Percentiles rank a stretch among this genome's conserved stretches.
Evolutionary conservation across 2,113 vertebrate species (phyloP).

Genomic region (Lathamus discolor): DNA sequence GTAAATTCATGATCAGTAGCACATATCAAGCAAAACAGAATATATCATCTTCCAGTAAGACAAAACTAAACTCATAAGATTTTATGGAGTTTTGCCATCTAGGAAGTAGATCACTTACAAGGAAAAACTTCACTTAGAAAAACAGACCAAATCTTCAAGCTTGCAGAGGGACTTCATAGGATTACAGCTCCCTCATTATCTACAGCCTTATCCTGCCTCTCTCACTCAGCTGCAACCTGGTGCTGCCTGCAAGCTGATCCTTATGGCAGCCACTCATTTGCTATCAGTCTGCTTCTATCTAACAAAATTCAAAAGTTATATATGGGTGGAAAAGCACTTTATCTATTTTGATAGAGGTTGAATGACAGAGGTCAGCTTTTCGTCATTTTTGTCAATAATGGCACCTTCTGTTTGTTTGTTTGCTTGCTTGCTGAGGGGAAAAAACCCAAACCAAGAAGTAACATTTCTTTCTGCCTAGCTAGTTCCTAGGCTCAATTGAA

Average conservation of each 20-base stretch:
- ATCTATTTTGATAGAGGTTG: neutral
- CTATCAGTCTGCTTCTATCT: neutral
- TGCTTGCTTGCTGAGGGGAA: neutral
- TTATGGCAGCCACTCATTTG: neutral
- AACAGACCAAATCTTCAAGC: neutral
- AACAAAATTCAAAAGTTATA: neutral
- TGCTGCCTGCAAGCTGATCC: neutral
- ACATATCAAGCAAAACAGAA: neutral
- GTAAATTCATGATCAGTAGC: neutral
- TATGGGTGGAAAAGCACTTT: neutral
- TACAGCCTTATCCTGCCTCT: neutral
- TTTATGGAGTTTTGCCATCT: neutral
- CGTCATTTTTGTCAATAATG: neutral
- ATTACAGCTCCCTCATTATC: neutral
- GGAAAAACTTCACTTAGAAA: neutral
- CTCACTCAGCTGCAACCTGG: neutral
- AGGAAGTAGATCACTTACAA: neutral
- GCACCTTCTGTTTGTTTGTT: neutral
- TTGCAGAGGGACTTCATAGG: neutral
- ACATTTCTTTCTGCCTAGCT: neutral
- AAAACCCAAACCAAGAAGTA: rapidly evolving
- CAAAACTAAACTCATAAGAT: neutral
- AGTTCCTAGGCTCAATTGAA: neutral
- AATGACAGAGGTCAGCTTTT: neutral
- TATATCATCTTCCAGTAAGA: neutral